A percentile compares a stretch with the other conserved stretches of the same genome.
Conservation (phyloP, 2,113 vertebrate species). For the Sclerurus mexicanus region DNA sequence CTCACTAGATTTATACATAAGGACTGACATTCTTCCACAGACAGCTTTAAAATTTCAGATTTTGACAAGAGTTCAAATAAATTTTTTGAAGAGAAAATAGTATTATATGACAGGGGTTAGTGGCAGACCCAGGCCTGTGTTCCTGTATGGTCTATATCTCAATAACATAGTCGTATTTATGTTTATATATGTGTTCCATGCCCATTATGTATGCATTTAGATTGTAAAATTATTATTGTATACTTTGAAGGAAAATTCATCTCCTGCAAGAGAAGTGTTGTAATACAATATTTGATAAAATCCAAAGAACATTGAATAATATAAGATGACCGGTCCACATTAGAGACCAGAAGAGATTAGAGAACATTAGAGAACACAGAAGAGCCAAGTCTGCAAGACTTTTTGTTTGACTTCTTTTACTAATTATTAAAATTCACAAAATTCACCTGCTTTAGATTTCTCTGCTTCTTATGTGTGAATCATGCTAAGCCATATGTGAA, state of each 20-base stretch:
- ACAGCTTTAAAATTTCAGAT: background rate
- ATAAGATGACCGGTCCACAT: background rate
- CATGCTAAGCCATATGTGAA: background rate
- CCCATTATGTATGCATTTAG: background rate
- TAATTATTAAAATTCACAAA: background rate
- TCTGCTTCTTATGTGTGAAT: background rate
- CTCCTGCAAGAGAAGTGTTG: background rate
- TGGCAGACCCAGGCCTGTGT: background rate
- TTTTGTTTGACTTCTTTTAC: background rate
- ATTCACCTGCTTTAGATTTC: background rate
- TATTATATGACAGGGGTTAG: background rate
- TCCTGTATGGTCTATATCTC: background rate
- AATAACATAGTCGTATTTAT: background rate
- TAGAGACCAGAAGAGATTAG: accelerated
- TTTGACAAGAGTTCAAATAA: background rate
- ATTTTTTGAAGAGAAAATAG: background rate
- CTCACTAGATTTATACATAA: background rate
- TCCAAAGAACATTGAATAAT: background rate
- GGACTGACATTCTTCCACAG: background rate
- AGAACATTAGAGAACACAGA: too few relatives aligned
- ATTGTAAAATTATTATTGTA: background rate
- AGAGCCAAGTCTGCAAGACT: background rate
- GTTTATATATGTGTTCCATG: background rate
- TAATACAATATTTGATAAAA: background rate
- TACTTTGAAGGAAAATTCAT: background rate